Base-by-base conservation (phyloP, 2,888 invertebrate genomes). In the Xestoiulus laeticollis region DNA sequence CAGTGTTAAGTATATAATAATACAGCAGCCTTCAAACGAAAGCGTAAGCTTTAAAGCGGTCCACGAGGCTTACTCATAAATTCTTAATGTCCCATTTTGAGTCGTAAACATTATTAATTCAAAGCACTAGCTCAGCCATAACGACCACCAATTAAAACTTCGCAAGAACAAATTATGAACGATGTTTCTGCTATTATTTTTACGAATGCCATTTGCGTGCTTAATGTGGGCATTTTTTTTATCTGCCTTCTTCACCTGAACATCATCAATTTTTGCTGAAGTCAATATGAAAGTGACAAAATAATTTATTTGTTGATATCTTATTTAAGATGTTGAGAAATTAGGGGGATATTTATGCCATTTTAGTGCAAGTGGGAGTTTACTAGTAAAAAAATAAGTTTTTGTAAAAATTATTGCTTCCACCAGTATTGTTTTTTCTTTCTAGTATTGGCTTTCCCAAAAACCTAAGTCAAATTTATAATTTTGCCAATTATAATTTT, bases 21-120 rank as follows among this genome's bases (percentile, higher is more conserved):
- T 68, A 68, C 68, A 68, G 68, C 68, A 68, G 68, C 68, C 68
- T 68, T 68, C 68, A 26, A 68, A 68, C 22, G 68, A 68, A 68
- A 68, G 26, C 68, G 68, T 68, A 68, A 68, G 68, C 68, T 68
- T 68, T 8, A 68, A 68, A 38, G 38, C 38, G 38, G 38, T 38
- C 38, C 38, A 38, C 38, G 38, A 38, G 68, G 68, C 68, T 26
- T 68, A n/a, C 22, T 68, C 68, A 26, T 68, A 68, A 68, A 68
- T 68, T 68, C 68, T 68, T 68, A 68, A 68, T 68, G 68, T 68
- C 68, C 68, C 22, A 68, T 68, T 68, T 68, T 68, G 68, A 68
- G 68, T 68, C 68, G 68, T 68, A 68, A 68, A 68, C 68, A 68
- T 68, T 68, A 68, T 68, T 68, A 68, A 68, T 68, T 68, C 68